Evolutionary conservation across 2,113 vertebrate genomes (phyloP).

Genomic region (cat (Felis catus)): F.catus_Fca126_mat1.0 CM031425.1:36011001-36011500

Average conservation of each 20-base stretch:
- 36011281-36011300: background rate
- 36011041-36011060: background rate
- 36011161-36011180: background rate
- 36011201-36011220: background rate
- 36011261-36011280: background rate
- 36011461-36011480: background rate
- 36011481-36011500: background rate
- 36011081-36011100: background rate
- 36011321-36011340: background rate
- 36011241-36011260: background rate
- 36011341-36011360: background rate
- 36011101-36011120: background rate
- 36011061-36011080: background rate
- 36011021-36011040: background rate
- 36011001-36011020: background rate
- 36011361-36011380: background rate
- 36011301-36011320: background rate
- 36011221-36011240: background rate
- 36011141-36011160: background rate
- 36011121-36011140: background rate
- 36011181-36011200: background rate
- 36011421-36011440: background rate
- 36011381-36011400: background rate
- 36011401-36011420: background rate
- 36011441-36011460: background rate